Base-by-base conservation (phyloP, 2,888 invertebrate species). In the Rhyacophila evoluta region DNA sequence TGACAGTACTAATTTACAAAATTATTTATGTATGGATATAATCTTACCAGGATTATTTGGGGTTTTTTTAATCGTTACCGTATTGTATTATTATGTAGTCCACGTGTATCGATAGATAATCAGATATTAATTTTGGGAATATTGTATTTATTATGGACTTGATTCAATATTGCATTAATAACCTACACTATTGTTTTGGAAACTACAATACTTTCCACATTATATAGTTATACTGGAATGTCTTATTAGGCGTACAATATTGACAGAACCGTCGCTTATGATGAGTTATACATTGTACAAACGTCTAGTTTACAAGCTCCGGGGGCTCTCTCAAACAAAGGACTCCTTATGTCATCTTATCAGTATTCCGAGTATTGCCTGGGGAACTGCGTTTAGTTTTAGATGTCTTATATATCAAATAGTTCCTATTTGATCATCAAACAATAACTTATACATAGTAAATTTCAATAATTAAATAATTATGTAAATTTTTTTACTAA, bases 301-400 rank as follows among this genome's bases (percentile, higher is more conserved):
- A 41, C 71, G 38, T 28, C 36, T 37, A 77, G 72, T 68, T 70
- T 55, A 77, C 33, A 36, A 77, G 77, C 72, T 77, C 71, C 77
- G 41, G 72, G 12, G 71, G 77, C 77, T 68, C 74, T 74, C 68
- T 74, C 72, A 77, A 68, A 73, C 77, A 77, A 77, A 73, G 69
- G 73, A 77, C 68, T 37, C 77, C 77, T 68, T 73, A 73, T 68
- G 77, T 77, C 77, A 37, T 77, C 77, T 38, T 71, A 77, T 73
- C 77, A 55, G 67, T 72, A 73, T 72, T 77, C 69, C 73, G 39
- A 77, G 68, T 73, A 77, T 29, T 39, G 77, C 73, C 77, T 37
- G 12, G 73, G 69, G 77, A 73, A 33, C 38, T 33, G 68, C 69
- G 73, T 77, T 70, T 75, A 70, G 55, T 55, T 55, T 8, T 55